These are phyloP conservation scores for Macrobrachium nipponense DNA, from an alignment of 1,140 invertebrate genomes.

Conservation along the genomic window DNA sequence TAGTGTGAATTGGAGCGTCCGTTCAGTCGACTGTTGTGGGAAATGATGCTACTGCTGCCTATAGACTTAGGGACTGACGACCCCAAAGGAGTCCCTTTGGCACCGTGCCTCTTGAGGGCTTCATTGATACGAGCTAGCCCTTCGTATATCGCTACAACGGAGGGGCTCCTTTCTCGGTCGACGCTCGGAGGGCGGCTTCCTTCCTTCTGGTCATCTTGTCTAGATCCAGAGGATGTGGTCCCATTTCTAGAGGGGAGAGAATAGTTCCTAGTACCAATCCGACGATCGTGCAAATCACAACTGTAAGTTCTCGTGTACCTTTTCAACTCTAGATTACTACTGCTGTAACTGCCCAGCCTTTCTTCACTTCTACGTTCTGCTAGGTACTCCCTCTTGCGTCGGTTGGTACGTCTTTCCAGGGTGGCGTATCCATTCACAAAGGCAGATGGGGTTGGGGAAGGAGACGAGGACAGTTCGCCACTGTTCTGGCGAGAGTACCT, in stretches of 20 bases:
- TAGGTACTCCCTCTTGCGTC: constrained; percentile 35
- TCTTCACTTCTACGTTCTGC: constrained; percentile 37
- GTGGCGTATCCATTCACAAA: constrained; percentile 45
- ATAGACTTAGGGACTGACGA: constrained; percentile 1
- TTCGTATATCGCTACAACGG: constrained; percentile 55
- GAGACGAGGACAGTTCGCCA: neutral
- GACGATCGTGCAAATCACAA: constrained; percentile 40
- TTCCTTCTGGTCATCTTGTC: no score
- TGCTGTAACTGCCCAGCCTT: neutral
- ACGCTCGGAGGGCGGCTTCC: neutral
- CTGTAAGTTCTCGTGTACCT: constrained; percentile 47
- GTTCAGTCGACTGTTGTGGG: neutral
- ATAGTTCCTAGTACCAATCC: constrained; percentile 33
- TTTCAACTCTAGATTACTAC: neutral
- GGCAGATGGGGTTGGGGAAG: neutral
- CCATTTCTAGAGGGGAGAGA: constrained; percentile 16
- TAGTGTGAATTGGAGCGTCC: no score
- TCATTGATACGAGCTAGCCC: constrained; percentile 60
- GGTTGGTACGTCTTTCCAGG: constrained; percentile 33
- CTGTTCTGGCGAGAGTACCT: constrained; percentile 22
- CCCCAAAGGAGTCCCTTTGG: neutral
- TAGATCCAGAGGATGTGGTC: no score
- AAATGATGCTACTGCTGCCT: neutral
- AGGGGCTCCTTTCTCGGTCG: constrained; percentile 44
- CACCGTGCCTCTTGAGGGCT: constrained; percentile 50